Base-by-base conservation (phyloP, 1,140 invertebrate genomes). In the Anastrepha ludens region DNA sequence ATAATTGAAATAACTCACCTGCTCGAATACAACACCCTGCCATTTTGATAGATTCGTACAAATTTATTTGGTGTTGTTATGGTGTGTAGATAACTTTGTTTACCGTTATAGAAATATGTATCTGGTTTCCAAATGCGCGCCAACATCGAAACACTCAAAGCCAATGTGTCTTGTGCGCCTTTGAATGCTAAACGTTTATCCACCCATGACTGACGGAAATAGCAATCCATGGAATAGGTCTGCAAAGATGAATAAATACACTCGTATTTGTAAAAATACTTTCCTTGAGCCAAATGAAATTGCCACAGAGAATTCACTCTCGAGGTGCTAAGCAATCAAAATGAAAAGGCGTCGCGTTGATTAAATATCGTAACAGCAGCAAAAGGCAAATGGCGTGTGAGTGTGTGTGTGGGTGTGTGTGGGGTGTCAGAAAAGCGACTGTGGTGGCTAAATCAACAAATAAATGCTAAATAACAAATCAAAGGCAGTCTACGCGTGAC, bases 51-150 rank as follows among this genome's bases (percentile, higher is more conserved):
- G 11, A 98, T 95, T 65, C 97, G 94, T 20, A 98, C 96, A 90
- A 98, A 97, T 93, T 97, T 97, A 94, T 98, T 98, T 1, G 97
- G 97, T 5, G 97, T 97, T 7, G 98, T 98, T 89, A 98, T 97
- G 78, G 97, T 98, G 93, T 98, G 98, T 15, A 98, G 94, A 93
- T 97, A 97, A 89, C 96, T 97, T 88, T 97, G 95, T 91, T 97
- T 96, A 62, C 96, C 97, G 93, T 98, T 98, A 92, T 97, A 96
- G 92, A 98, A 97, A 93, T 97, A 98, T 13, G 97, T 98, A 94
- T 98, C 97, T 2, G 97, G 97, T 91, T 97, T 97, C 97, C 98
- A 98, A 88, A 98, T 97, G 89, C 95, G 94, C 15, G 95, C 95
- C 88, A 97, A 92, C 96, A 97, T 97, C 47, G 95, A 96, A 89